Evolutionary conservation across 2,113 vertebrate genomes (phyloP), one percentile per base, ranked within the genome.

Genomic region (Telmatochromis brichardi): DNA sequence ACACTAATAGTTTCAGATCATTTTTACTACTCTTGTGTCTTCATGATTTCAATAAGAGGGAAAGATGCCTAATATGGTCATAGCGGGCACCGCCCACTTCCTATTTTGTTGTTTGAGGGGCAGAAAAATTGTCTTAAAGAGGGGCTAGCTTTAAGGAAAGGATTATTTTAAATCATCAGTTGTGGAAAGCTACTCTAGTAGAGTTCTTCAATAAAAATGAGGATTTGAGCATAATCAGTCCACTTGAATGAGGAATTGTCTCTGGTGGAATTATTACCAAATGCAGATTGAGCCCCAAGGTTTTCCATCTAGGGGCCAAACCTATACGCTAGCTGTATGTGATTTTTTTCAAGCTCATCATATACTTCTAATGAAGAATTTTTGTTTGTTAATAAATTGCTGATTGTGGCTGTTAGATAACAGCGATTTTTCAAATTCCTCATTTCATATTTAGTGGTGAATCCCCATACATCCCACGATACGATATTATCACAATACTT

Each of bases 311-410:
- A 71, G 37, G 35, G 35, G 35, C 65, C 65, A 71, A 42, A 40
- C 11, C 7, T 0, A 42, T 42, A 42, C 2, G 2, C 37, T 15
- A 42, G 37, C 13, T 42, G 37, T 1, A 0, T 68, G 11, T n/a
- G 19, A 21, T 68, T 68, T 68, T 57, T 65, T 68, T 35, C 0
- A 71, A 23, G 65, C 37, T 15, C 65, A 71, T 71, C 35, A 23
- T 42, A 71, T 71, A 23, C 12, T 71, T 10, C n/a, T 26, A 71
- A 71, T 71, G 35, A 40, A 14, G 12, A 71, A 15, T 40, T 68
- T 1, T 21, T 68, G 11, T 21, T 68, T 40, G 19, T 40, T 68
- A 21, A 40, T 37, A 21, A 21, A 68, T 12, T 40, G 5, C 31
- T 63, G 31, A 35, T 35, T 63, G 58, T 63, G 28, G 58, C 57